phyloP scores from a whole-genome alignment of 2,113 vertebrate genomes.

The Potamarius usumacintae region DNA sequence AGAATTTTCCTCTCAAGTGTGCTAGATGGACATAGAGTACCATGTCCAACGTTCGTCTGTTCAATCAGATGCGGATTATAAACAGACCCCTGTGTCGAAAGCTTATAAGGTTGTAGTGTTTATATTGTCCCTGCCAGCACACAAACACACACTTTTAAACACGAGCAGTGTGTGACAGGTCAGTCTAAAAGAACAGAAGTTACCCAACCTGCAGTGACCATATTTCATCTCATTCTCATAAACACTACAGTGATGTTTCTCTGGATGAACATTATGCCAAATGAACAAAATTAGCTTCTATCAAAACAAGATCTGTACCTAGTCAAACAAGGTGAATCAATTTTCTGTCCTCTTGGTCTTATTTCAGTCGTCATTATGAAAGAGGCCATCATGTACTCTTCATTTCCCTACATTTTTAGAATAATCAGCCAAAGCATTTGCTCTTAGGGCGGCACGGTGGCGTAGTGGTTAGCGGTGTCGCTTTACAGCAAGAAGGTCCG shows the following conservation, averaged over 20 bases:
- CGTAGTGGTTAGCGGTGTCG: too few relatives aligned
- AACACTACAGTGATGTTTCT: neutral
- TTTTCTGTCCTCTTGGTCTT: neutral
- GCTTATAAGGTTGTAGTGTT: neutral
- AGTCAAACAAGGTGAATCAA: neutral
- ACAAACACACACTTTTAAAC: neutral
- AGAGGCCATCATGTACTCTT: too few relatives aligned
- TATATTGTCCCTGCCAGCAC: neutral
- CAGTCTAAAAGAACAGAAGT: neutral
- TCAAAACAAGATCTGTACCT: neutral
- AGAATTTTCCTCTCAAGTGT: conserved; percentile 6
- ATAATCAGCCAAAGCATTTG: neutral
- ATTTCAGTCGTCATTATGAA: neutral
- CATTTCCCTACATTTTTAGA: neutral
- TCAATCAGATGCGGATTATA: conserved; percentile 49
- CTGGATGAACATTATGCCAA: neutral
- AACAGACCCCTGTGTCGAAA: conserved; percentile 40
- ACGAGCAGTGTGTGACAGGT: neutral
- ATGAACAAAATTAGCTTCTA: neutral
- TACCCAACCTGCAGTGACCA: neutral
- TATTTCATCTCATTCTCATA: neutral
- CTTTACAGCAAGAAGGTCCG: too few relatives aligned
- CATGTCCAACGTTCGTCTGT: conserved; percentile 34
- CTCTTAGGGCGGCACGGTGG: neutral
- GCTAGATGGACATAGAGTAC: conserved; percentile 7